Evolutionary conservation across 2,113 vertebrate species (phyloP).

Genomic region (Verasper variegatus): DNA sequence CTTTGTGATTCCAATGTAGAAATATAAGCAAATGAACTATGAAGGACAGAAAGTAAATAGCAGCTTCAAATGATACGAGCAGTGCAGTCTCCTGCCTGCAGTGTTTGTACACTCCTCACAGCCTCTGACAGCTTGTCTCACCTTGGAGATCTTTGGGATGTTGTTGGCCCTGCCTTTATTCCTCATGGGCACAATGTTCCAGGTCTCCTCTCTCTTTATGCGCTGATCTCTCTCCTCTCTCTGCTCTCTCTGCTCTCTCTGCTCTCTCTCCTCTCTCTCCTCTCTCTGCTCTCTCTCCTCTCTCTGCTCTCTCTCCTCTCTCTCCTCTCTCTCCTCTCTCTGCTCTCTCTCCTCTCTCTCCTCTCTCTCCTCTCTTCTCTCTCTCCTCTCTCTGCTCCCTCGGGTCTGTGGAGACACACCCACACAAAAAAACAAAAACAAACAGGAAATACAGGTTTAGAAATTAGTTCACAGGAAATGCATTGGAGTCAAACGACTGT

Average conservation of each 20-base stretch:
- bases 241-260: too few relatives aligned
- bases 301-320: too few relatives aligned
- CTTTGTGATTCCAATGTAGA: too few relatives aligned
- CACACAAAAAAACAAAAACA: neutral
- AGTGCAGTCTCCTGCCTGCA: neutral
- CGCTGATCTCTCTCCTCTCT: too few relatives aligned
- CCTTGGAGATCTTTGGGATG: conserved; percentile 99
- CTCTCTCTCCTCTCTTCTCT: too few relatives aligned
- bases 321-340: too few relatives aligned
- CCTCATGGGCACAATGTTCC: conserved; percentile 96
- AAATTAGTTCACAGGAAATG: neutral
- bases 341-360: too few relatives aligned
- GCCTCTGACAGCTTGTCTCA: conserved; percentile 62
- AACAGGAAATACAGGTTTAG: neutral
- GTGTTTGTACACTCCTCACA: neutral
- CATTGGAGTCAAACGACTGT: neutral
- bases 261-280: too few relatives aligned
- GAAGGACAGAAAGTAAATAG: too few relatives aligned
- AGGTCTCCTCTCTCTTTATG: conserved; percentile 90
- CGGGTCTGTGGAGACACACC: conserved; percentile 39
- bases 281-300: too few relatives aligned
- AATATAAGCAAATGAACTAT: too few relatives aligned
- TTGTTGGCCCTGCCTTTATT: conserved; percentile 97
- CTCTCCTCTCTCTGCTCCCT: conserved; percentile 73
- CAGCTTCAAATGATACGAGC: too few relatives aligned